Conservation (phyloP, 2,888 invertebrate genomes). For the Drosophila anomalata region DNA sequence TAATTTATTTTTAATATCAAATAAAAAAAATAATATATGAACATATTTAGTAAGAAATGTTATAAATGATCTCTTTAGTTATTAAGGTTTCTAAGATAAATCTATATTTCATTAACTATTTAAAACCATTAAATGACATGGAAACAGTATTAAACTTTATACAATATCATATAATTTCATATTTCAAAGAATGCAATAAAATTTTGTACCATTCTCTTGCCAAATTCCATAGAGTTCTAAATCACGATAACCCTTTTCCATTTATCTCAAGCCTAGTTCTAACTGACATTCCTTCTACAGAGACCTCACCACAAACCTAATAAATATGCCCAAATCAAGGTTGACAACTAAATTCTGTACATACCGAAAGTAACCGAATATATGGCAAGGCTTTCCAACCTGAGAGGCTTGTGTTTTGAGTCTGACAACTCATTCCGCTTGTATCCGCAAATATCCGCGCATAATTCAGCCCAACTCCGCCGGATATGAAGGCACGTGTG, state of each 20-base stretch:
- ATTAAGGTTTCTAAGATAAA: too few species aligned
- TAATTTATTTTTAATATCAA: too few species aligned
- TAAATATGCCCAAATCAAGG: conserved; percentile 26
- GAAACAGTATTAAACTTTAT: too few species aligned
- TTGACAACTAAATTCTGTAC: conserved; percentile 37
- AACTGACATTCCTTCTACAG: background rate
- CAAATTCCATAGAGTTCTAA: background rate
- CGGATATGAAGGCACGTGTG: conserved; percentile 2
- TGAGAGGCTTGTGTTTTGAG: conserved; percentile 23
- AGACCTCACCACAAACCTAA: conserved; percentile 5
- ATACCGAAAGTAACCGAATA: conserved; percentile 37
- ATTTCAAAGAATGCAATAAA: background rate
- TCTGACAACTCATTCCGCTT: conserved; percentile 56
- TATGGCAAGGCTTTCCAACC: conserved; percentile 37
- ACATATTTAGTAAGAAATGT: too few species aligned
- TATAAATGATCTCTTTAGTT: too few species aligned
- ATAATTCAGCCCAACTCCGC: conserved; percentile 57
- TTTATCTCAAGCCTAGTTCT: background rate
- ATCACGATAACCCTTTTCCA: background rate
- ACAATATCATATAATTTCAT: too few species aligned
- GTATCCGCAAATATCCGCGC: conserved; percentile 56
- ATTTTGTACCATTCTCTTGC: background rate
- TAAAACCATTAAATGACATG: too few species aligned
- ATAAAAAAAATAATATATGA: too few species aligned
- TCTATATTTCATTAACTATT: too few species aligned